Percentiles rank a stretch among this genome's conserved stretches.
Evolutionary conservation across 2,797 vertebrate species (phyloP).

Genomic region (Morus bassanus): DNA sequence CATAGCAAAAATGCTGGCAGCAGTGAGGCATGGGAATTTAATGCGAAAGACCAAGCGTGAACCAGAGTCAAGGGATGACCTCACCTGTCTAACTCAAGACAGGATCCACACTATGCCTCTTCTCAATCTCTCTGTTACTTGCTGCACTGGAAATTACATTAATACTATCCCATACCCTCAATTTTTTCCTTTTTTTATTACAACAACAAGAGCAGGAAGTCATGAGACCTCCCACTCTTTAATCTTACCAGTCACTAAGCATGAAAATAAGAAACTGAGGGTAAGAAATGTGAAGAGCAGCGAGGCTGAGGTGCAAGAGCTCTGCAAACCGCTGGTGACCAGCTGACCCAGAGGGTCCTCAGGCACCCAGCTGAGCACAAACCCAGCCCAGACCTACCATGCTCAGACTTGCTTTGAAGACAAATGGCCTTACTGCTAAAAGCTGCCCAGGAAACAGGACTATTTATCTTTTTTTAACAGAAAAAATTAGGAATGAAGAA

Average conservation of each 20-base stretch:
- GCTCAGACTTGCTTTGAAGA: not conserved
- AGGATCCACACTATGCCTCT: not conserved
- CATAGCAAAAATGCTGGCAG: not conserved
- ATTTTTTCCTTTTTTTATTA: not conserved
- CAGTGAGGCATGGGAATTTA: not conserved
- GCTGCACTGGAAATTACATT: not conserved
- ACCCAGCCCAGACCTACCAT: not conserved
- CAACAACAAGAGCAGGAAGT: not conserved
- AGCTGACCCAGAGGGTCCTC: not conserved
- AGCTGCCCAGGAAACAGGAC: not conserved
- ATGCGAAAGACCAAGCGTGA: not conserved
- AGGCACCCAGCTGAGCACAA: not conserved
- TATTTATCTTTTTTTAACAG: not conserved
- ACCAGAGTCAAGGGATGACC: not conserved
- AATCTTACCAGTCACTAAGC: not conserved
- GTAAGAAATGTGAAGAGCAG: not conserved
- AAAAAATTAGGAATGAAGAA: not conserved
- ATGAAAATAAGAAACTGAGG: not conserved
- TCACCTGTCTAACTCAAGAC: not conserved
- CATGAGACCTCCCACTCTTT: not conserved
- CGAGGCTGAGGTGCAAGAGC: not conserved
- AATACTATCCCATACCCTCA: not conserved
- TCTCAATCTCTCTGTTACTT: not conserved
- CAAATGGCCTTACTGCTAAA: not conserved
- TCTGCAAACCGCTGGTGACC: not conserved